A percentile compares a stretch with the other conserved stretches of the same genome.
Evolutionary conservation across 2,113 vertebrate species (phyloP).

Genomic region (Silurus meridionalis): DNA sequence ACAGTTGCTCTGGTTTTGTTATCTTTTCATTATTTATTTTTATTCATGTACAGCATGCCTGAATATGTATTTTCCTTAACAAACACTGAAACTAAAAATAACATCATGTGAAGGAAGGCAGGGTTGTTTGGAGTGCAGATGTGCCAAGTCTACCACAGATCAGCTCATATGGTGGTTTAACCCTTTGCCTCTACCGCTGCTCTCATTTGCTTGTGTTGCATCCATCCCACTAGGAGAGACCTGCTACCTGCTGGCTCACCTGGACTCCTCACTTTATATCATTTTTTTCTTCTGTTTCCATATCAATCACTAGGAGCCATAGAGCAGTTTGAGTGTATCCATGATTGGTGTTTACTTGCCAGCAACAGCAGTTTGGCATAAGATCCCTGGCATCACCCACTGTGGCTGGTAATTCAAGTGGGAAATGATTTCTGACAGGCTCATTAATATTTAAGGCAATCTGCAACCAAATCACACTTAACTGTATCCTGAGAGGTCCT

Average conservation of each 20-base stretch:
- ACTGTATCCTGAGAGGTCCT: constrained; percentile 11
- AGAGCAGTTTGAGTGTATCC: not conserved
- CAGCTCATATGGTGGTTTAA: not conserved
- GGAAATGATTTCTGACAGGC: constrained; percentile 44
- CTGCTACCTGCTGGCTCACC: not conserved
- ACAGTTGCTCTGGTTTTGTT: not conserved
- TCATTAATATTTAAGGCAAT: constrained; percentile 52
- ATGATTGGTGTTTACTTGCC: constrained; percentile 11
- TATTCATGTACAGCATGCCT: not conserved
- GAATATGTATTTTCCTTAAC: constrained; percentile 36
- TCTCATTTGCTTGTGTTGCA: not conserved
- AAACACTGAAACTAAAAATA: not conserved
- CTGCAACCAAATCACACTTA: constrained; percentile 20
- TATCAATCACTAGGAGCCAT: not conserved
- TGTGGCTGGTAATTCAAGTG: constrained; percentile 32
- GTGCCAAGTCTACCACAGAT: constrained; percentile 25
- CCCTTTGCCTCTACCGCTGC: constrained; percentile 17
- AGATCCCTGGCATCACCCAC: constrained; percentile 13
- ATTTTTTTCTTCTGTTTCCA: not conserved
- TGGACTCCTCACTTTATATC: not conserved
- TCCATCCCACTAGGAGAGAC: constrained; percentile 12
- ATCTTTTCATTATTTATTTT: not conserved
- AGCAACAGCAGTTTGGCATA: constrained; percentile 17
- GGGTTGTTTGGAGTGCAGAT: not conserved
- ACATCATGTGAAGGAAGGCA: not conserved